Conservation (phyloP, 2,888 invertebrate genomes). For the Acronicta leporina region DNA sequence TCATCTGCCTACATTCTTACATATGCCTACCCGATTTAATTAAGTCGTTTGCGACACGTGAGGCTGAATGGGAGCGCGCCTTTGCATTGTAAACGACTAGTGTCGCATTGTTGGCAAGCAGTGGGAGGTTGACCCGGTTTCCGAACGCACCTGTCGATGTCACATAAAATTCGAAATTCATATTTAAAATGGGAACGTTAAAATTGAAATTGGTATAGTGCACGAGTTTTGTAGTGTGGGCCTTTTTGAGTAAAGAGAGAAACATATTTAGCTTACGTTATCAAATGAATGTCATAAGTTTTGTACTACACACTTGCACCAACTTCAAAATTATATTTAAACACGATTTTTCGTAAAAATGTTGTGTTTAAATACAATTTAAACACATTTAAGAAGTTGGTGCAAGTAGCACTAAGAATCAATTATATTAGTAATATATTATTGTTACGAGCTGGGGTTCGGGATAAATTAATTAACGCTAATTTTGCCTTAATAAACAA, state of each 20-base stretch:
- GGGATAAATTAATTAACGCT: no score
- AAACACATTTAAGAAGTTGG: no score
- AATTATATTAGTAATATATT: no score
- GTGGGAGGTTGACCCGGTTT: slow-evolving; percentile 82
- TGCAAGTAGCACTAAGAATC: no score
- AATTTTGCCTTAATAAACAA: no score
- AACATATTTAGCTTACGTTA: slow-evolving; percentile 37
- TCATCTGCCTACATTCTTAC: slow-evolving; percentile 79
- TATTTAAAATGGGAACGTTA: slow-evolving; percentile 62
- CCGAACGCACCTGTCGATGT: slow-evolving; percentile 83
- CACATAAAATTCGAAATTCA: slow-evolving; percentile 49
- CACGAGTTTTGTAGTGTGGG: slow-evolving; percentile 60
- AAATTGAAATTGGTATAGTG: slow-evolving; percentile 53
- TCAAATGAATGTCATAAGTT: no score
- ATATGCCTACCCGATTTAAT: slow-evolving; percentile 82
- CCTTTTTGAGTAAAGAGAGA: slow-evolving; percentile 49
- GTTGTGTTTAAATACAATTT: no score
- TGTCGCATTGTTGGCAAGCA: slow-evolving; percentile 82
- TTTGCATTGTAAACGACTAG: slow-evolving; percentile 64
- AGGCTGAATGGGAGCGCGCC: slow-evolving; percentile 74
- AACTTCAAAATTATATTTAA: no score
- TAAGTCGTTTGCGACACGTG: slow-evolving; percentile 85
- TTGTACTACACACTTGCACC: no score
- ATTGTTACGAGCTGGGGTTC: no score
- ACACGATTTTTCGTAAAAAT: no score